A percentile compares a stretch with the other conserved stretches of the same genome.
These are phyloP conservation scores for Nixonia krombeini DNA, from an alignment of 1,140 invertebrate species.

Conservation along the genomic window DNA sequence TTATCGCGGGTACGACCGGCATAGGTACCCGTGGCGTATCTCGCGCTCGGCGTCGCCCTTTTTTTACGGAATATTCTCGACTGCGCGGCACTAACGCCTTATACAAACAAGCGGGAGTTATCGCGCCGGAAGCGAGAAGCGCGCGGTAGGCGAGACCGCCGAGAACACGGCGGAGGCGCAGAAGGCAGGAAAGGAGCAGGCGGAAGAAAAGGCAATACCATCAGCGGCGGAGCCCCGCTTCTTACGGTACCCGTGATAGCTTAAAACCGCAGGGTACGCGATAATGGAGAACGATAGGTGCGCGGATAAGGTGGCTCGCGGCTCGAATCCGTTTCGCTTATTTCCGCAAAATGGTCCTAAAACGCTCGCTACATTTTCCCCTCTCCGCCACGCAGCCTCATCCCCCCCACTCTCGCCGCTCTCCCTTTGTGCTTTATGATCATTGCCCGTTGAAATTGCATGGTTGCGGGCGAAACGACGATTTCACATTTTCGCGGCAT, in stretches of 20 bases:
- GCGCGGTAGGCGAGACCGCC: constrained; percentile 26
- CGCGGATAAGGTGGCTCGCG: constrained; percentile 39
- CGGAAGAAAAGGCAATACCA: constrained; percentile 46
- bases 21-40: constrained; percentile 36
- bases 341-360: constrained; percentile 39
- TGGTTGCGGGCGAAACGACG: too few species aligned
- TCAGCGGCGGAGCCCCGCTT: constrained; percentile 28
- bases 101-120: constrained; percentile 57
- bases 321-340: constrained; percentile 34
- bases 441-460: neutral
- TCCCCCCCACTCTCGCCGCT: too few species aligned
- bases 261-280: constrained; percentile 62
- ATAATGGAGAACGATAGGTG: constrained; percentile 62
- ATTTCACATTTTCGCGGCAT: too few species aligned
- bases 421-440: constrained; percentile 1
- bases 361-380: constrained; percentile 38
- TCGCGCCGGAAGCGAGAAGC: constrained; percentile 54
- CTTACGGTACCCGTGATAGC: constrained; percentile 43
- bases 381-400: neutral
- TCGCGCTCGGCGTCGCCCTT: constrained; percentile 20
- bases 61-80: constrained; percentile 38
- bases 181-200: constrained; percentile 28
- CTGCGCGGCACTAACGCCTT: constrained; percentile 46
- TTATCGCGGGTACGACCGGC: constrained; percentile 33
- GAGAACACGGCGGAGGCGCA: too few species aligned